Evolutionary conservation across 2,797 vertebrate genomes (phyloP), one percentile per base, ranked within the genome.

Genomic region (Menidia menidia): DNA sequence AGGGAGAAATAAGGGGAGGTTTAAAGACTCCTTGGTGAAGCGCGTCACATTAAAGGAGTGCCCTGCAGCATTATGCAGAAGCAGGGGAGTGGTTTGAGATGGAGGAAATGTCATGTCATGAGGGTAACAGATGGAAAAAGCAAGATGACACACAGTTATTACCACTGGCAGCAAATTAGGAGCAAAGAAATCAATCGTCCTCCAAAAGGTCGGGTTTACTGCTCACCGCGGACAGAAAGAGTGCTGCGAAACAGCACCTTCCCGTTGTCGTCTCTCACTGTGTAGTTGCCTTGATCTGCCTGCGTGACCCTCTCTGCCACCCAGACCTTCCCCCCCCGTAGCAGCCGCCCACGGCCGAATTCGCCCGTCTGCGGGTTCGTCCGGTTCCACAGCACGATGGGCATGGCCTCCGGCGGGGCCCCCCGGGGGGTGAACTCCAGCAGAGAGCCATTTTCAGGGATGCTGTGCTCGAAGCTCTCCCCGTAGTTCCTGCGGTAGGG

Each of bases 201-300:
- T 61, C 8, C 53, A 19, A 48, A 67, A 75, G 39, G 8, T 68
- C 56, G 57, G 2, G 9, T 39, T 25, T 51, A 62, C 32, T 54
- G 60, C 90, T 93, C 83, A 94, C 93, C 93, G 0, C 79, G 84
- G 45, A 94, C 91, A 11, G 64, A 68, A n/a, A 94, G 90, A 43
- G 82, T 85, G 71, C 84, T 83, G 47, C 83, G 88, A 48, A 87
- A 89, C 73, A 94, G 25, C 44, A 86, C 78, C 41, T 74, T 90
- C 56, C 92, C 90, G 0, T 15, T 11, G 4, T 14, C 19, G 15
- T 92, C 88, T 63, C 62, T 87, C 54, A 92, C 2, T 0, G 90
- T 94, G 84, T 93, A 94, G 84, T 90, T 91, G 64, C 93, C 93
- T 66, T 92, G 92, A 83, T 94, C 92, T 0, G 68, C 84, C n/a